A percentile compares a stretch with the other conserved stretches of the same genome.
phyloP scores from a whole-genome alignment of 2,113 vertebrate genomes.

The Coptodon rendalli region DNA sequence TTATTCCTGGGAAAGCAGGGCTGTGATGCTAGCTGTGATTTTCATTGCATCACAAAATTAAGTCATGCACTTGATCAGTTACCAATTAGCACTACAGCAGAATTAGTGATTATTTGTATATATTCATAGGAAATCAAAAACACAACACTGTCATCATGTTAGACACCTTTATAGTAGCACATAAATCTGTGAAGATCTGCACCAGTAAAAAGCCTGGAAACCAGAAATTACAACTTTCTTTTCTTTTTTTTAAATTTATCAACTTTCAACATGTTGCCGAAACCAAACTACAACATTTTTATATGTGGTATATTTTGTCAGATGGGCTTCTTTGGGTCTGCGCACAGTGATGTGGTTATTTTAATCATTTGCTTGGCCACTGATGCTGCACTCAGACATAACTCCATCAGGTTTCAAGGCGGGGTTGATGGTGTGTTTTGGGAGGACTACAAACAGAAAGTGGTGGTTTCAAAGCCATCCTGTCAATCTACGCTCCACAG shows the following conservation, averaged over 20 bases:
- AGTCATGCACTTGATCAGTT: not conserved
- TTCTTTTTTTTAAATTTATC: not conserved
- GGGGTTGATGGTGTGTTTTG: constrained; percentile 58
- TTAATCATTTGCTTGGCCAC: constrained; percentile 31
- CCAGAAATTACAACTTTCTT: not conserved
- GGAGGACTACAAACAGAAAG: constrained; percentile 63
- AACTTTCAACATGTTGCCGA: not conserved
- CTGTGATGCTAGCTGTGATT: not conserved
- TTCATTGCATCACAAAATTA: constrained; percentile 9
- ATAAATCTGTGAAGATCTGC: not conserved
- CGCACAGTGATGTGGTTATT: constrained; percentile 37
- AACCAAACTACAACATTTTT: not conserved
- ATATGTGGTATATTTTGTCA: constrained; percentile 18
- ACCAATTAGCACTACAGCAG: not conserved
- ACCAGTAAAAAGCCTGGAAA: not conserved
- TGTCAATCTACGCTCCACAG: constrained; percentile 58
- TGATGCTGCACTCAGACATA: constrained; percentile 30
- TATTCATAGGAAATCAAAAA: not conserved
- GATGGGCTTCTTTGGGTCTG: not conserved
- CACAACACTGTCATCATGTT: not conserved
- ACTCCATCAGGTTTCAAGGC: constrained; percentile 40
- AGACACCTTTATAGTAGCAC: not conserved
- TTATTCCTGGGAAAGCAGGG: constrained; percentile 9
- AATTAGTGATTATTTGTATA: not conserved
- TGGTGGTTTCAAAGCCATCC: constrained; percentile 50